Conservation (phyloP, 2,888 invertebrate species). For the Aporophyla nigra region DNA sequence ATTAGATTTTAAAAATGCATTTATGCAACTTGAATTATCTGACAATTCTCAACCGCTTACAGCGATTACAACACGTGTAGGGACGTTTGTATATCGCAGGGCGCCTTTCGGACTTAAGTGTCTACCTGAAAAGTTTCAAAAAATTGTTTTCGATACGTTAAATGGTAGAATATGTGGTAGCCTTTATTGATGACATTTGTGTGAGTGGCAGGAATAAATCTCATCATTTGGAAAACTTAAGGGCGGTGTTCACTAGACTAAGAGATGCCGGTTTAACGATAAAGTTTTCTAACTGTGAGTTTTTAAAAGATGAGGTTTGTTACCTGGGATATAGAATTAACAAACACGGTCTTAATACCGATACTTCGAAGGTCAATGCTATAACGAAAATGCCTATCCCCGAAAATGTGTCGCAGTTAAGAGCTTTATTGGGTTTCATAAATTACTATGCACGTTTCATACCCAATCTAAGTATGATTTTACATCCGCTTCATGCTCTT, state of each 20-base stretch:
- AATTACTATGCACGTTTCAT: constrained; percentile 43
- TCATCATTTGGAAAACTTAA: constrained; percentile 38
- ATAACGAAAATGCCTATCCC: constrained; percentile 7
- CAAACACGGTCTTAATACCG: constrained; percentile 17
- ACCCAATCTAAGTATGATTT: constrained; percentile 20
- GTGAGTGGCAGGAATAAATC: constrained; percentile 43
- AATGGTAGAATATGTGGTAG: constrained; percentile 44
- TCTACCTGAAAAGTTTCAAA: constrained; percentile 63
- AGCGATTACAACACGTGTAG: constrained; percentile 62
- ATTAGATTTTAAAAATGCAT: constrained; percentile 62
- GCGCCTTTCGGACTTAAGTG: constrained; percentile 58
- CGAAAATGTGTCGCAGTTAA: constrained; percentile 25
- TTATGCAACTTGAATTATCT: constrained; percentile 49
- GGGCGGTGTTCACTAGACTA: constrained; percentile 36
- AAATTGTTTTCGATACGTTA: constrained; percentile 55
- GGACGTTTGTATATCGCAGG: constrained; percentile 57
- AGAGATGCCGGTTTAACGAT: constrained; percentile 34
- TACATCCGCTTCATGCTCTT: constrained; percentile 32
- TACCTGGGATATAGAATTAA: constrained; percentile 25
- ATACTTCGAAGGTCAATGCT: constrained; percentile 6
- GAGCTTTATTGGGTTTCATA: constrained; percentile 29
- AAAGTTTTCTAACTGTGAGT: constrained; percentile 37
- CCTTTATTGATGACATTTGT: constrained; percentile 57
- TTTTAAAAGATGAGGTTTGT: constrained; percentile 23
- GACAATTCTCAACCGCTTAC: constrained; percentile 59